Percentiles rank a stretch among this genome's conserved stretches.
These are phyloP conservation scores for Rhopalosiphum maidis DNA, from an alignment of 1,140 invertebrate genomes.

Conservation along the genomic window DNA sequence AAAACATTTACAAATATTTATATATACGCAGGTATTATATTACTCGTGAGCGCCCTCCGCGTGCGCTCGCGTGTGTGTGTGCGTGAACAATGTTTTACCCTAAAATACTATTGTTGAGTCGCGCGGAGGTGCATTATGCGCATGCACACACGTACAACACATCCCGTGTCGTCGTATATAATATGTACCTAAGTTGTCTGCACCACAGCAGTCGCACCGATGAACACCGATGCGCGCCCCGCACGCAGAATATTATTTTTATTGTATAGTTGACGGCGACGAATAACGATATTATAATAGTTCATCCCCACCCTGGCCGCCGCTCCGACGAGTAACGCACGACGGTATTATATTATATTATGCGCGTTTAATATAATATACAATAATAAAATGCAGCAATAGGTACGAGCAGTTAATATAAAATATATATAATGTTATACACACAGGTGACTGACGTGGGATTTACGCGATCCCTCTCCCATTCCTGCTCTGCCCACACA, in stretches of 20 bases:
- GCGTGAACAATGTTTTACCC: conserved; percentile 1
- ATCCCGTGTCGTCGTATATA: not conserved
- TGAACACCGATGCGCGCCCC: not conserved
- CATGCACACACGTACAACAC: not conserved
- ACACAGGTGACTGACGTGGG: not conserved
- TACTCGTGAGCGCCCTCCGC: not conserved
- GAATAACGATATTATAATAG: conserved; percentile 10
- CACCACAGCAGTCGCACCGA: not conserved
- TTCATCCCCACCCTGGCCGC: not conserved
- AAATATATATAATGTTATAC: not conserved
- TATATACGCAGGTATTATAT: not conserved
- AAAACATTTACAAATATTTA: not conserved
- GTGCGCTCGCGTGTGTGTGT: too few relatives aligned
- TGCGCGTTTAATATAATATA: not conserved
- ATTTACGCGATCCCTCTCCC: not conserved
- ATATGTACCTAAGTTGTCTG: not conserved
- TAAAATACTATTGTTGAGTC: conserved; percentile 27
- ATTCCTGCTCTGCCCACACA: not conserved
- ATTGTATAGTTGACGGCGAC: not conserved
- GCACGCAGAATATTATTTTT: not conserved
- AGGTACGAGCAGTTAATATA: not conserved
- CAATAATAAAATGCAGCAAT: not conserved
- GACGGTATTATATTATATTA: not conserved
- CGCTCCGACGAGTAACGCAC: not conserved
- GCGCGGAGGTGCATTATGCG: not conserved